These are phyloP conservation scores for Anneissia japonica DNA, from an alignment of 35 echinoderm and acorn worm species.

Conservation along the genomic window DNA sequence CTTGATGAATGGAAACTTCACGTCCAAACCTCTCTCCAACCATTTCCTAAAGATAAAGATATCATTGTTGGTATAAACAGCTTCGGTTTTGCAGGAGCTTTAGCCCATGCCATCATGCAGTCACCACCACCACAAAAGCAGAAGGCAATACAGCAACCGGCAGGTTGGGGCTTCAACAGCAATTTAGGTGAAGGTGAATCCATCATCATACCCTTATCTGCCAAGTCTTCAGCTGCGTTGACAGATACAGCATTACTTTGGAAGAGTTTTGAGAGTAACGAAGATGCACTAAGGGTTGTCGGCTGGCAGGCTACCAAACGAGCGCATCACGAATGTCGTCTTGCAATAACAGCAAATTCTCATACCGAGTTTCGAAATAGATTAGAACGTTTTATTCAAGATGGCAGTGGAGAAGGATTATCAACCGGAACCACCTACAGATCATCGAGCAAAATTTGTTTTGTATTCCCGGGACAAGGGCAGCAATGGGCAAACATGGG, in stretches of 20 bases:
- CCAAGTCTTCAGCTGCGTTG: constrained; percentile 69
- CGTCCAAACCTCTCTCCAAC: constrained; percentile 14
- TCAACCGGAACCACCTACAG: constrained; percentile 3
- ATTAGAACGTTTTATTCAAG: constrained; percentile 43
- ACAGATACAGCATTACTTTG: constrained; percentile 50
- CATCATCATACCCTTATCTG: constrained; percentile 69
- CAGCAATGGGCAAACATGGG: constrained; percentile 91
- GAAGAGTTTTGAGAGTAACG: constrained; percentile 37
- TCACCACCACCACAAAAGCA: constrained; percentile 30
- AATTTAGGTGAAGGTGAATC: constrained; percentile 18
- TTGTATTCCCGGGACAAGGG: constrained; percentile 88
- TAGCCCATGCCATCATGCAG: constrained; percentile 76
- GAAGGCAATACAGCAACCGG: too few relatives aligned
- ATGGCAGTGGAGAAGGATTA: background rate
- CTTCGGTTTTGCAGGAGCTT: constrained; percentile 80
- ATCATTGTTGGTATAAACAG: constrained; percentile 84
- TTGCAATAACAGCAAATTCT: constrained; percentile 65
- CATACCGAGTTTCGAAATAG: constrained; percentile 47
- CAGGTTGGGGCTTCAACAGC: constrained; percentile 64
- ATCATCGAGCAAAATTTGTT: constrained; percentile 58
- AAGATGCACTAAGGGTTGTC: constrained; percentile 60
- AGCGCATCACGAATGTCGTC: constrained; percentile 51
- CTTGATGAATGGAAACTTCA: constrained; percentile 55
- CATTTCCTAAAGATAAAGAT: constrained; percentile 53
- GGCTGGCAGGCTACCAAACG: constrained; percentile 63